Percentiles rank a stretch among this genome's conserved stretches.
phyloP scores from a whole-genome alignment of 2,797 vertebrate genomes.

The Xenopus petersii region DNA sequence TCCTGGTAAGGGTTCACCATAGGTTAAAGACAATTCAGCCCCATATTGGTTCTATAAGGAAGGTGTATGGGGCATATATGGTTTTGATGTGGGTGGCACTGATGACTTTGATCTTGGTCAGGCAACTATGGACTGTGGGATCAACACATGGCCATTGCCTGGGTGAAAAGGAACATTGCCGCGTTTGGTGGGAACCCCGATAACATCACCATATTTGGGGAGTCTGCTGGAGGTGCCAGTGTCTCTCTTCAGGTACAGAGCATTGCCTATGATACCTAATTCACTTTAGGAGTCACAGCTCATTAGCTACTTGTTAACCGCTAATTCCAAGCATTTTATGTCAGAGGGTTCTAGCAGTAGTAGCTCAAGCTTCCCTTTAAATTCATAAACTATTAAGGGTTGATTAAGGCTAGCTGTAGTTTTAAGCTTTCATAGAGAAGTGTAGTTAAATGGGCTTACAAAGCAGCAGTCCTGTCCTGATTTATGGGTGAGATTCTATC shows the following conservation, averaged over 20 bases:
- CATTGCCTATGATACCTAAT: neutral
- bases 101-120: constrained; percentile 48
- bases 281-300: too few species aligned
- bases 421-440: too few species aligned
- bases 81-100: too few species aligned
- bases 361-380: too few species aligned
- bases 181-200: constrained; percentile 87
- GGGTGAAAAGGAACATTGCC: constrained; percentile 92
- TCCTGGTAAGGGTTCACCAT: constrained; percentile 69
- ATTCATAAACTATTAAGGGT: too few species aligned
- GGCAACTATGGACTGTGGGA: constrained; percentile 93
- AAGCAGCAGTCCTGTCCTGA: too few species aligned
- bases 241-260: constrained; percentile 82
- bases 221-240: constrained; percentile 84
- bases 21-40: neutral
- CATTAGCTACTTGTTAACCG: too few species aligned
- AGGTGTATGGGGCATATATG: neutral
- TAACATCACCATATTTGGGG: constrained; percentile 90
- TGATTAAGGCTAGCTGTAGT: too few species aligned
- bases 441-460: too few species aligned
- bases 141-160: constrained; percentile 89
- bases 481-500: too few species aligned
- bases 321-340: too few species aligned
- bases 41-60: neutral
- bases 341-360: too few species aligned